A percentile compares a stretch with the other conserved stretches of the same genome.
Evolutionary conservation across 2,888 invertebrate genomes (phyloP).

Genomic region (Harpalus rubripes): DNA sequence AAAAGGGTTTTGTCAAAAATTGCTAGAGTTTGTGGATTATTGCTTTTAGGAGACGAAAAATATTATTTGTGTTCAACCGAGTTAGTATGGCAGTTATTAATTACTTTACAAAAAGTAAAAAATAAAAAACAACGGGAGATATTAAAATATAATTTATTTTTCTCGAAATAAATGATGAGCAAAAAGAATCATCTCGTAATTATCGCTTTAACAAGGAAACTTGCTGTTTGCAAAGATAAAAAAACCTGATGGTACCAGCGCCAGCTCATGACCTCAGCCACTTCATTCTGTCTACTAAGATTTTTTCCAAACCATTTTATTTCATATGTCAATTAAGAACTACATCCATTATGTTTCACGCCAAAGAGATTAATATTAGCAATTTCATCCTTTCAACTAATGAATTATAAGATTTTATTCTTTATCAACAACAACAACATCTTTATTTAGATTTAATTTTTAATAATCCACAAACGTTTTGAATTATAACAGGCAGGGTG

Average conservation of each 20-base stretch:
- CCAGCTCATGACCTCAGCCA: background rate
- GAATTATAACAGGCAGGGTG: no score
- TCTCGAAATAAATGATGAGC: constrained; percentile 36
- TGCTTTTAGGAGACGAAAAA: constrained; percentile 42
- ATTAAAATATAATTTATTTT: constrained; percentile 58
- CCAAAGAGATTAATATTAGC: background rate
- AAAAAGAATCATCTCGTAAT: constrained; percentile 29
- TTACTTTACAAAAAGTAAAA: constrained; percentile 47
- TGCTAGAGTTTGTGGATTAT: constrained; percentile 10
- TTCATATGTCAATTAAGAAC: constrained; percentile 2
- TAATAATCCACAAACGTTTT: background rate
- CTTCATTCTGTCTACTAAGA: background rate
- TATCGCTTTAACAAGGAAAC: constrained; percentile 29
- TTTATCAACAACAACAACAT: background rate
- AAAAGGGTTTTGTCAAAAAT: constrained; percentile 30
- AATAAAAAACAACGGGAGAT: constrained; percentile 35
- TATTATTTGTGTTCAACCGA: constrained; percentile 48
- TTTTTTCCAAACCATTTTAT: background rate
- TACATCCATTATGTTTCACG: background rate
- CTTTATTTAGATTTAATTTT: background rate
- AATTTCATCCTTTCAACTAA: constrained; percentile 1
- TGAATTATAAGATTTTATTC: background rate
- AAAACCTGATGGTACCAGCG: constrained; percentile 13
- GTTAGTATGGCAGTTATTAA: constrained; percentile 55
- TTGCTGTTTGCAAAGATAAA: constrained; percentile 42